Base-by-base conservation (phyloP, 2,797 vertebrate species). In the Gadopsis marmoratus region DNA sequence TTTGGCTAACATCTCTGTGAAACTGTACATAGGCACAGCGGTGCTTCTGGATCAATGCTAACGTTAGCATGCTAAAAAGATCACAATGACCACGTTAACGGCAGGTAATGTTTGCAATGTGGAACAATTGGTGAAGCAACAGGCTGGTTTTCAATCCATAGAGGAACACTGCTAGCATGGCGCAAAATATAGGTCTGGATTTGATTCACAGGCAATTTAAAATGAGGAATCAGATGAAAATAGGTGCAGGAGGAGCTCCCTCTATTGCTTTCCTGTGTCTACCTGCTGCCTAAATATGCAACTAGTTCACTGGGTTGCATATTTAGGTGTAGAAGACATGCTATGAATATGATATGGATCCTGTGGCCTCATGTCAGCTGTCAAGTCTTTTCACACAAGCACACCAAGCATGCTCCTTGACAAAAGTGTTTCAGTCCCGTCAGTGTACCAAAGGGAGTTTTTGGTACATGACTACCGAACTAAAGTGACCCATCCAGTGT, bases 261-360 rank as follows among this genome's bases (percentile, higher is more conserved):
- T 33, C 10, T 33, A 56, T 45, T 60, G 1, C 43, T 59, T 35
- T n/a, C 41, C 8, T 64, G 39, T 41, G 21, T 67, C 53, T 3
- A 17, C 53, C 11, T 54, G 41, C 50, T 56, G 61, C 51, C 55
- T 60, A 50, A 66, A 78, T 37, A 56, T 43, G 59, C 23, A 82
- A 78, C 51, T 67, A 76, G 82, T 75, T 87, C 80, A 89, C 74
- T 82, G 64, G 74, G 83, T 84, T 26, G 26, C 26, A 26, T 26
- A 26, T 26, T 26, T 26, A 26, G 26, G 59, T 48, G 79, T 78
- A 53, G 76, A 66, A 71, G 51, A 59, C 48, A 43, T 50, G 21
- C 39, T 74, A 19, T 67, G 66, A 82, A 84, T 58, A 80, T 64
- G 71, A 90, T 71, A 71, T 50, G 71, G 60, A 31, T 4, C 53